Conservation (phyloP, 1,140 invertebrate genomes). For the Camponotus floridanus region DNA sequence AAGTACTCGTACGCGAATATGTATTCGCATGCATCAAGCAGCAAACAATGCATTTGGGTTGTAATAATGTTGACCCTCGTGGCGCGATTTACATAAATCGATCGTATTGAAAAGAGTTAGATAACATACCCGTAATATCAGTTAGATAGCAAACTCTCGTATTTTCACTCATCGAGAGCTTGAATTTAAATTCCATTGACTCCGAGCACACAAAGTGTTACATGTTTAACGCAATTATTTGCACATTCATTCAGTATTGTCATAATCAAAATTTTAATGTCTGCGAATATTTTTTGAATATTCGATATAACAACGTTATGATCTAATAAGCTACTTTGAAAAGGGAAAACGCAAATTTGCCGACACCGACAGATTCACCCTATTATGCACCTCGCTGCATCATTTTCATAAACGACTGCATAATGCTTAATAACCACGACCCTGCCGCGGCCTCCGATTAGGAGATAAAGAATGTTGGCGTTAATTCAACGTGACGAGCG, state of each 20-base stretch:
- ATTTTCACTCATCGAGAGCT: conserved; percentile 39
- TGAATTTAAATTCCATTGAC: conserved; percentile 18
- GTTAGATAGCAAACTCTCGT: not conserved
- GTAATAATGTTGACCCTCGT: conserved; percentile 42
- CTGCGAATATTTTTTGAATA: not conserved
- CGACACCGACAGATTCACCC: too few relatives aligned
- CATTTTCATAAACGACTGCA: not conserved
- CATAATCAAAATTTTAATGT: conserved; percentile 8
- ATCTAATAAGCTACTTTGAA: not conserved
- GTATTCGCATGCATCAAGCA: conserved; percentile 15
- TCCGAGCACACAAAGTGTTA: not conserved
- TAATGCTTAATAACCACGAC: conserved; percentile 5
- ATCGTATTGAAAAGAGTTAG: conserved; percentile 35
- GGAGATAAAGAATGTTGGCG: conserved; percentile 65
- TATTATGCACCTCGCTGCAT: not conserved
- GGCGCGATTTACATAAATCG: conserved; percentile 51
- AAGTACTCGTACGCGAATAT: conserved; percentile 34
- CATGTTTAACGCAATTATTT: not conserved
- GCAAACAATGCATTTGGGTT: conserved; percentile 23
- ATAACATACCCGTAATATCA: not conserved
- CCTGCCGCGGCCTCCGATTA: conserved; percentile 55
- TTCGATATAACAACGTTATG: not conserved
- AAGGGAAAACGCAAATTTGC: not conserved
- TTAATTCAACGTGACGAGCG: conserved; percentile 62
- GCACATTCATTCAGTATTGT: conserved; percentile 14